Evolutionary conservation across 2,888 invertebrate species (phyloP).

Genomic region (Pycnomerus fuliginosus): DNA sequence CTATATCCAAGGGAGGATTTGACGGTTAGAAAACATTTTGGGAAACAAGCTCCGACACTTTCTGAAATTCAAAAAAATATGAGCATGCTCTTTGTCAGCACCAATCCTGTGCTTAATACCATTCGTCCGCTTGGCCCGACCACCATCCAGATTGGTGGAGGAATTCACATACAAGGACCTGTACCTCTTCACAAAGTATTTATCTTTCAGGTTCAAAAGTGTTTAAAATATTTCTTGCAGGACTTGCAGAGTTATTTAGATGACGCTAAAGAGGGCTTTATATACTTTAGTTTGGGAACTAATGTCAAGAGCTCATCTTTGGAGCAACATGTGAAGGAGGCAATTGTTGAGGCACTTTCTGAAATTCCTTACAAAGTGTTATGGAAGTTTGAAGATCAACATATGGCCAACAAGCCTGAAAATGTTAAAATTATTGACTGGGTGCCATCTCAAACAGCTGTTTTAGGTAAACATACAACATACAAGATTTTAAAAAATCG

Average conservation of each 20-base stretch:
- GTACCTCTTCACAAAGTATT: too few species aligned
- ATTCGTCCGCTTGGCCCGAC: conserved; percentile 42
- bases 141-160: conserved; percentile 42
- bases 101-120: conserved; percentile 42
- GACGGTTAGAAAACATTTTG: conserved; percentile 38
- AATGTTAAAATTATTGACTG: conserved; percentile 22
- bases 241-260: conserved; percentile 21
- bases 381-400: conserved; percentile 25
- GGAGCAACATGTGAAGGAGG: conserved; percentile 2
- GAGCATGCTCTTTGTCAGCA: conserved; percentile 43
- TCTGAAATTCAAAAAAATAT: conserved; percentile 37
- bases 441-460: conserved; percentile 12
- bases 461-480: too few species aligned
- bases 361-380: conserved; percentile 23
- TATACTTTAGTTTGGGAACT: conserved; percentile 28
- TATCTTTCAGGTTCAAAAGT: too few species aligned
- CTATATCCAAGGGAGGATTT: conserved; percentile 25
- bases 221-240: too few species aligned
- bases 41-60: conserved; percentile 35
- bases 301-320: conserved; percentile 21
- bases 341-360: conserved; percentile 12
- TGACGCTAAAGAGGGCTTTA: conserved; percentile 14
- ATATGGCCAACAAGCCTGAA: conserved; percentile 9
- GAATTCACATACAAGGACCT: conserved; percentile 42
- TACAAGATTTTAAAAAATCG: too few species aligned